Base-by-base conservation (phyloP, 2,113 vertebrate species). In the Malurus melanocephalus region DNA sequence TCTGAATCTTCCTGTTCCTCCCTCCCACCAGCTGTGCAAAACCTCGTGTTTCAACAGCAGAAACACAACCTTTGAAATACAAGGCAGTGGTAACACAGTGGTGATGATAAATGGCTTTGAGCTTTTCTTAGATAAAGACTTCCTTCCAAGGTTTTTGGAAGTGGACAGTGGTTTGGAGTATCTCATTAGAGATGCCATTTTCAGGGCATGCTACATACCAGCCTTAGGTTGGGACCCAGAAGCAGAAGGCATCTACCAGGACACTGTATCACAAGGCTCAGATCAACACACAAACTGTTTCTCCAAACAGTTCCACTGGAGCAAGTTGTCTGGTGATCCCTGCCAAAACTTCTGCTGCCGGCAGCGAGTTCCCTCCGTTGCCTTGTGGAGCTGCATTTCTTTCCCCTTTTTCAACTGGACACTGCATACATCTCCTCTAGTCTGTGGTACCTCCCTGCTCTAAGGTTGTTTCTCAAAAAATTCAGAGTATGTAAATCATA, bases 361-460 rank as follows among this genome's bases (percentile, higher is more conserved):
- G 49, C 65, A 32, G 20, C 0, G 0, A 24, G 32, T 46, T 76
- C 48, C 38, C 45, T 67, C 40, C 0, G 0, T 10, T 28, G 18
- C 65, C 45, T 49, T 32, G 13, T 27, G 38, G 45, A 60, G 28
- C 72, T 69, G 35, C 28, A 4, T n/a, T 69, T 56, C 49, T 33
- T 2, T 0, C 27, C 16, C 1, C 1, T 3, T 35, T 78, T 74
- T 55, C 1, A 3, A 7, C 30, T 24, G 38, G 43, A 55, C n/a
- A 9, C 14, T 38, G 24, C 60, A 55, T 27, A 27, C 17, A 10
- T 5, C 2, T 64, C 60, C n/a, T n/a, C n/a, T 51, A 69, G 16
- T 11, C 53, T 55, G 21, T 28, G 60, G 2, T 68, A 53, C 32
- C 11, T 55, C 27, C 21, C 66, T 19, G 17, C 16, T 55, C 6